These are phyloP conservation scores for Lacanobia oleracea DNA, from an alignment of 2,888 invertebrate species.

Conservation along the genomic window DNA sequence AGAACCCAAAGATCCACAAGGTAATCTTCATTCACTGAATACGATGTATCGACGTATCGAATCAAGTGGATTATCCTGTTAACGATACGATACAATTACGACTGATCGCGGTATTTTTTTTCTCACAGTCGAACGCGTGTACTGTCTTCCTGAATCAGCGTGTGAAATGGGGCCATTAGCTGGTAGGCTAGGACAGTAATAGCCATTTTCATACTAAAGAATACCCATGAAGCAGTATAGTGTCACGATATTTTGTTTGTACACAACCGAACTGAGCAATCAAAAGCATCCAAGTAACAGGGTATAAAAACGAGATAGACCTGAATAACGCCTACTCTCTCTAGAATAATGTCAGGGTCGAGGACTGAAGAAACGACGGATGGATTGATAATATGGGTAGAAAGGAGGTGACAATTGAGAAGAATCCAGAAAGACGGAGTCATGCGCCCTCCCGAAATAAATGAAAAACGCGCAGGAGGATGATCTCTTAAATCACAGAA, in stretches of 20 bases:
- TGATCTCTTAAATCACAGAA: background rate
- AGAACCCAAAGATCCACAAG: background rate
- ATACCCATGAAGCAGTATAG: background rate
- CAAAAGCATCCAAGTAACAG: background rate
- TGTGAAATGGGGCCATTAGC: no score
- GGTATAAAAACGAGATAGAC: no score
- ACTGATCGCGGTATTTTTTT: background rate
- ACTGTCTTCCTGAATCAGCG: no score
- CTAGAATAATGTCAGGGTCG: no score
- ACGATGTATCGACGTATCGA: conserved; percentile 11
- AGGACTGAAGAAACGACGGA: no score
- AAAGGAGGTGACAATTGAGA: background rate
- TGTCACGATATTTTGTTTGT: background rate
- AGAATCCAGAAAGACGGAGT: background rate
- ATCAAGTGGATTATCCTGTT: conserved; percentile 15
- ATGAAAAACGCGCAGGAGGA: background rate
- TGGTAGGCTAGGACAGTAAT: no score
- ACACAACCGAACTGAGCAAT: background rate
- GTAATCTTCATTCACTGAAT: conserved; percentile 5
- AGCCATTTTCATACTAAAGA: background rate
- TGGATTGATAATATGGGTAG: background rate
- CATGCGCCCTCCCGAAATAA: no score
- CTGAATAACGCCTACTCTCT: background rate
- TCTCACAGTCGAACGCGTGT: background rate
- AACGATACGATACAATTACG: background rate